These are phyloP conservation scores for Gila robusta DNA, from an alignment of 2,797 vertebrate species.

Conservation along the genomic window DNA sequence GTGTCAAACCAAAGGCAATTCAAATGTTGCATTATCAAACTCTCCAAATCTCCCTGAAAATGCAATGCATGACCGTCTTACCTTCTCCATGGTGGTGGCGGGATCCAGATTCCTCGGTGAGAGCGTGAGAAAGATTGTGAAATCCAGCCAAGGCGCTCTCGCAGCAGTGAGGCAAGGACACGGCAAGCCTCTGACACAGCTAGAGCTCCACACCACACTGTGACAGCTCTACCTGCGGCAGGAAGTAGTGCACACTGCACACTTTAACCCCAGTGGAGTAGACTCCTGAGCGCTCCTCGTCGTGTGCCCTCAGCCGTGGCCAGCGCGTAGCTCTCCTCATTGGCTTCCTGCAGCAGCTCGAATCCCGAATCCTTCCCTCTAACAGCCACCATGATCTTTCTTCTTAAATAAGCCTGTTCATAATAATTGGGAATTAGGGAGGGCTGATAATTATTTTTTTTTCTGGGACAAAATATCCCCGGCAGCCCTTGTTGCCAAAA, in stretches of 20 bases:
- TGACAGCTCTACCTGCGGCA: slow-evolving; percentile 78
- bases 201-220: slow-evolving; percentile 60
- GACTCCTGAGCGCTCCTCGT: slow-evolving; percentile 74
- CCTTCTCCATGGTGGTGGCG: slow-evolving; percentile 59
- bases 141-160: slow-evolving; percentile 31
- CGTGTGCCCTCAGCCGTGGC: slow-evolving; percentile 32
- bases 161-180: slow-evolving; percentile 58
- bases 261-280: slow-evolving; percentile 74
- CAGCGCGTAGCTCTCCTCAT: slow-evolving; percentile 72
- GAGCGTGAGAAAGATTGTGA: slow-evolving; percentile 16
- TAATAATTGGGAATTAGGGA: slow-evolving; percentile 86
- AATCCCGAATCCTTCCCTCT: slow-evolving; percentile 37
- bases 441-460: slow-evolving; percentile 84
- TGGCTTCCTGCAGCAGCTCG: slow-evolving; percentile 50
- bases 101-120: slow-evolving; percentile 23
- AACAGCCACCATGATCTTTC: slow-evolving; percentile 75
- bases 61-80: background rate
- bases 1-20: slow-evolving; percentile 13
- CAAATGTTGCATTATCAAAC: background rate
- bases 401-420: slow-evolving; percentile 83
- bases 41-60: background rate
- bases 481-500: slow-evolving; percentile 79
- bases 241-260: slow-evolving; percentile 72
- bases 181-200: slow-evolving; percentile 45
- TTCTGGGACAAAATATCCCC: slow-evolving; percentile 85